These are phyloP conservation scores for Andrena minutula DNA, from an alignment of 2,888 invertebrate genomes.

Conservation along the genomic window DNA sequence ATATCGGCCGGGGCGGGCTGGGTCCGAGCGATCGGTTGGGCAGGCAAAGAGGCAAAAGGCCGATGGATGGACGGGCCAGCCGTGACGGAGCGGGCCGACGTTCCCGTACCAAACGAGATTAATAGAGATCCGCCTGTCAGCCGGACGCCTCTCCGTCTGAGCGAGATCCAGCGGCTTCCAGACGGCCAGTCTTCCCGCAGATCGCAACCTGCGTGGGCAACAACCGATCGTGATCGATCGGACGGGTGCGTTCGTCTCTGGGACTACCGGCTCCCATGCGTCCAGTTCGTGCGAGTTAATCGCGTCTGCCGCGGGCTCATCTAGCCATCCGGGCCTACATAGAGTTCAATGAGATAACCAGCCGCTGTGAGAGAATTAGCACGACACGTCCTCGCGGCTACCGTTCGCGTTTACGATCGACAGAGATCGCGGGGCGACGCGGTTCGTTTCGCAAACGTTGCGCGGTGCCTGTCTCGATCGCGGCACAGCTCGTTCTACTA, in stretches of 20 bases:
- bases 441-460: not conserved
- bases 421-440: constrained; percentile 7
- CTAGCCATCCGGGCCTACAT: constrained; percentile 51
- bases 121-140: constrained; percentile 79
- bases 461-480: constrained; percentile 14
- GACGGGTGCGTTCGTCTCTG: constrained; percentile 50
- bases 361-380: constrained; percentile 43
- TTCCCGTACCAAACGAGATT: constrained; percentile 76
- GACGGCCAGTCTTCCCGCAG: constrained; percentile 79
- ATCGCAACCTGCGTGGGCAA: constrained; percentile 79
- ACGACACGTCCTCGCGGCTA: not conserved
- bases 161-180: constrained; percentile 74
- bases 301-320: constrained; percentile 33
- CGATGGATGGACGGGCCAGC: constrained; percentile 65
- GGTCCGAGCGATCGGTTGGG: constrained; percentile 34
- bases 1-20: constrained; percentile 25
- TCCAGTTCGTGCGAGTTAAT: constrained; percentile 39
- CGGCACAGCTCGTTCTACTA: not conserved
- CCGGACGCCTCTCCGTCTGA: constrained; percentile 75
- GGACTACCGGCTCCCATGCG: constrained; percentile 40
- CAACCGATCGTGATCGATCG: constrained; percentile 71
- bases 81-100: constrained; percentile 69
- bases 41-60: constrained; percentile 52
- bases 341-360: constrained; percentile 49
- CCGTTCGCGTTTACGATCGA: not conserved